phyloP scores from a whole-genome alignment of 2,888 invertebrate species.

The Ectemnius continuus region DNA sequence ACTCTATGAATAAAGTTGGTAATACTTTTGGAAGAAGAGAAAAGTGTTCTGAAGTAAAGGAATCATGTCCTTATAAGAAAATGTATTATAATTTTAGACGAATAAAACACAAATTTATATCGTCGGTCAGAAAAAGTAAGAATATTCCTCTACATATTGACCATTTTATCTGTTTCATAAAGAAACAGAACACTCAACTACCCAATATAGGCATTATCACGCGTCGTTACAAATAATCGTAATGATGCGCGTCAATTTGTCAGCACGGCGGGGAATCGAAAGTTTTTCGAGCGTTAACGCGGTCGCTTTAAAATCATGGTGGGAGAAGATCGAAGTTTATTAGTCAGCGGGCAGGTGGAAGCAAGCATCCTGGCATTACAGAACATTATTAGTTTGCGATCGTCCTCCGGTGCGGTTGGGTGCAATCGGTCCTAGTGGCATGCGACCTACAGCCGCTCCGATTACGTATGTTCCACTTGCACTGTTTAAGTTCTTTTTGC shows the following conservation, averaged over 20 bases:
- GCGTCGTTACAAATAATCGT: no score
- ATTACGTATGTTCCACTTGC: slow-evolving; percentile 38
- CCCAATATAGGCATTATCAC: no score
- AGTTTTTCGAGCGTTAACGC: slow-evolving; percentile 44
- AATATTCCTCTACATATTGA: no score
- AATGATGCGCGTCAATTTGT: background rate
- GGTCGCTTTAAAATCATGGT: slow-evolving; percentile 51
- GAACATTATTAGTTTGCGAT: slow-evolving; percentile 66
- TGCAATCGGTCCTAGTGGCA: slow-evolving; percentile 56
- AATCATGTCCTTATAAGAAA: no score
- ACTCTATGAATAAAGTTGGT: no score
- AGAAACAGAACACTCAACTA: no score
- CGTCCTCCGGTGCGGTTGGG: slow-evolving; percentile 57
- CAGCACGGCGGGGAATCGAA: slow-evolving; percentile 19
- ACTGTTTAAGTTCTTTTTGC: slow-evolving; percentile 35
- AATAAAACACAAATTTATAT: no score
- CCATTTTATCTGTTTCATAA: no score
- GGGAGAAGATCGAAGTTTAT: slow-evolving; percentile 63
- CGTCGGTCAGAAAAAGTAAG: no score
- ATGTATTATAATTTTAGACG: no score
- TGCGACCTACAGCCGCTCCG: slow-evolving; percentile 43
- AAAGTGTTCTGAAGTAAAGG: no score
- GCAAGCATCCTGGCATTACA: slow-evolving; percentile 56
- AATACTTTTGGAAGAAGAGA: no score
- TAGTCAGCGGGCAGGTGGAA: slow-evolving; percentile 62